Percentiles rank a stretch among this genome's conserved stretches.
Evolutionary conservation across 2,888 invertebrate species (phyloP).

Genomic region (Dicyrtomina minuta): DNA sequence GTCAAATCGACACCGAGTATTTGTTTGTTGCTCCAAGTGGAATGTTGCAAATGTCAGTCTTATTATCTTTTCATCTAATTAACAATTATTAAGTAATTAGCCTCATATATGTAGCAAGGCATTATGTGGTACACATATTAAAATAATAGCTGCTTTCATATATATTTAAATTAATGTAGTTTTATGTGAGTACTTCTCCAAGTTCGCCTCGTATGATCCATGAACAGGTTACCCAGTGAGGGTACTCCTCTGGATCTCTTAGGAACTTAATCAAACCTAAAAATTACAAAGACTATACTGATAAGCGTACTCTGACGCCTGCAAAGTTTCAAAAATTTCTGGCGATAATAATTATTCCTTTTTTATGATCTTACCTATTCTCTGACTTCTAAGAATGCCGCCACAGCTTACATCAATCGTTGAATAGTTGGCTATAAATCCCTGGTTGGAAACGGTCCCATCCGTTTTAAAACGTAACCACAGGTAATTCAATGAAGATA

Average conservation of each 20-base stretch:
- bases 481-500: constrained; percentile 73
- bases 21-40: constrained; percentile 65
- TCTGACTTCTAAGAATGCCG: constrained; percentile 65
- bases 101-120: not conserved
- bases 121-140: not conserved
- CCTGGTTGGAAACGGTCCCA: constrained; percentile 61
- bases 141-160: not conserved
- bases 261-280: constrained; percentile 69
- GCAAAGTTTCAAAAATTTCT: too few species aligned
- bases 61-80: constrained; percentile 57
- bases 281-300: too few species aligned
- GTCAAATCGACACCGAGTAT: constrained; percentile 65
- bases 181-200: constrained; percentile 59
- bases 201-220: constrained; percentile 76
- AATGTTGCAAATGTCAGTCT: constrained; percentile 75
- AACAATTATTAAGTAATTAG: constrained; percentile 52
- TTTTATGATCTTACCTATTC: constrained; percentile 17
- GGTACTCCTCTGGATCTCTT: constrained; percentile 59
- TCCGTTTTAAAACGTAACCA: constrained; percentile 69
- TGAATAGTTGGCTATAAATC: constrained; percentile 75
- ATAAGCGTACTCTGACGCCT: too few species aligned
- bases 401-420: constrained; percentile 70
- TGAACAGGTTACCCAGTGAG: constrained; percentile 63
- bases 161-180: constrained; percentile 15
- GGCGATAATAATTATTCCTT: too few species aligned